Evolutionary conservation across 2,797 vertebrate genomes (phyloP).

Genomic region (Cirrhinus molitorella): DNA sequence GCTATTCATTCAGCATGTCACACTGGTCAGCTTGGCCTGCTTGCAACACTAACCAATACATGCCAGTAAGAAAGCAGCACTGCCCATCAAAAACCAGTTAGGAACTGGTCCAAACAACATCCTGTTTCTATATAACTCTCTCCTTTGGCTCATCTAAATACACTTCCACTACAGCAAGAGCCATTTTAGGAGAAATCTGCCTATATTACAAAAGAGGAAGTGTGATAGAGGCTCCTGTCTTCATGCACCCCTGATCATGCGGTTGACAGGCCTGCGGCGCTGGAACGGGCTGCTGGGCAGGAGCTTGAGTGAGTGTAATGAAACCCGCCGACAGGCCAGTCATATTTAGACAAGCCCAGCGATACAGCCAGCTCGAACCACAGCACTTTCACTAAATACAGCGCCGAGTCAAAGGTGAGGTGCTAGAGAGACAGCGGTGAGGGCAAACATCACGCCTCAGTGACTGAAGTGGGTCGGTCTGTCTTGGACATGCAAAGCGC

Average conservation of each 20-base stretch:
- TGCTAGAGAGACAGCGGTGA: conserved; percentile 83
- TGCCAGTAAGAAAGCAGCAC: neutral
- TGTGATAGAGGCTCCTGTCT: conserved; percentile 64
- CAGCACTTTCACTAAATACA: conserved; percentile 76
- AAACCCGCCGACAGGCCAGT: conserved; percentile 81
- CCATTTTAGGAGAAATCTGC: conserved; percentile 73
- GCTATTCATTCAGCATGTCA: neutral
- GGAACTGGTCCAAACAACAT: neutral
- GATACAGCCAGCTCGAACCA: conserved; percentile 70
- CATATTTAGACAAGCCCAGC: conserved; percentile 82
- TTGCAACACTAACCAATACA: neutral
- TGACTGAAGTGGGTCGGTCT: conserved; percentile 79
- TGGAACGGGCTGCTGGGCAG: conserved; percentile 84
- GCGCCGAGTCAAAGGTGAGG: conserved; percentile 89
- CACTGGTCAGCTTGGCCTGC: neutral
- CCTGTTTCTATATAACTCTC: neutral
- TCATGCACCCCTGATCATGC: conserved; percentile 78
- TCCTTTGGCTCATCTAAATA: conserved; percentile 65
- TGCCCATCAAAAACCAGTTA: neutral
- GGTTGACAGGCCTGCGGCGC: conserved; percentile 83
- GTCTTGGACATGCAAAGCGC: conserved; percentile 81
- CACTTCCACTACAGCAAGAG: conserved; percentile 67
- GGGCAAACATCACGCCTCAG: conserved; percentile 88
- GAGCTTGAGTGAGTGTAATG: conserved; percentile 80
- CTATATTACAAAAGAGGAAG: conserved; percentile 74